These are phyloP conservation scores for Crematogaster levior DNA, from an alignment of 2,888 invertebrate genomes.

Conservation along the genomic window DNA sequence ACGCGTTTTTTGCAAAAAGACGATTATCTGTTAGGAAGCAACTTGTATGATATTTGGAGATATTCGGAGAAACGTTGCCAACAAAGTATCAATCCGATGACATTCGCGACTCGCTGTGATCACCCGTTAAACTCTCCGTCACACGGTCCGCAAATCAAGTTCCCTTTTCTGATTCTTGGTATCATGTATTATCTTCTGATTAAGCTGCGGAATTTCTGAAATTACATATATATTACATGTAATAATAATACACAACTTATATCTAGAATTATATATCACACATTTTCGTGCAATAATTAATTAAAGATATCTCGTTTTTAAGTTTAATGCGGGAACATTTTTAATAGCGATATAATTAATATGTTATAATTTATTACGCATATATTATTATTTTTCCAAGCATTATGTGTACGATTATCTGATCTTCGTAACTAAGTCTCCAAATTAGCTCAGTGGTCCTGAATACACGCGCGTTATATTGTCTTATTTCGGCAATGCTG, in stretches of 20 bases:
- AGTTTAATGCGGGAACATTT: not conserved
- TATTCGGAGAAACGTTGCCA: constrained; percentile 8
- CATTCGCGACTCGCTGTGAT: constrained; percentile 46
- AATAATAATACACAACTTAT: not conserved
- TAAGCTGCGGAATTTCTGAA: constrained; percentile 15
- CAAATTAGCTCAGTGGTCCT: not conserved
- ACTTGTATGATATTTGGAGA: not conserved
- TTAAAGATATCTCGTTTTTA: not conserved
- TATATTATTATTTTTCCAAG: not conserved
- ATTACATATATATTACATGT: not conserved
- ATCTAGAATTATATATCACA: not conserved
- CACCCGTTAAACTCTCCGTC: constrained; percentile 54
- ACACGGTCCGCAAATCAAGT: constrained; percentile 27
- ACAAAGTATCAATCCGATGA: constrained; percentile 6
- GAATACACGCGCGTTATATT: not conserved
- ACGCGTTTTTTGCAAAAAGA: not conserved
- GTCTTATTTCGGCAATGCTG: not conserved
- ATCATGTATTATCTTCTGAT: not conserved
- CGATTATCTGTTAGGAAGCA: not conserved
- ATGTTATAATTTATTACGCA: not conserved
- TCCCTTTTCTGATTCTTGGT: not conserved
- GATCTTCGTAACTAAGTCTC: not conserved
- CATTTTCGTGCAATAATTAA: not conserved
- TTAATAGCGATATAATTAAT: not conserved
- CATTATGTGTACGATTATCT: not conserved